A percentile compares a stretch with the other conserved stretches of the same genome.
These are phyloP conservation scores for Crocodylus rhombifer DNA, from an alignment of 2,797 vertebrate genomes.

Conservation along the genomic window DNA sequence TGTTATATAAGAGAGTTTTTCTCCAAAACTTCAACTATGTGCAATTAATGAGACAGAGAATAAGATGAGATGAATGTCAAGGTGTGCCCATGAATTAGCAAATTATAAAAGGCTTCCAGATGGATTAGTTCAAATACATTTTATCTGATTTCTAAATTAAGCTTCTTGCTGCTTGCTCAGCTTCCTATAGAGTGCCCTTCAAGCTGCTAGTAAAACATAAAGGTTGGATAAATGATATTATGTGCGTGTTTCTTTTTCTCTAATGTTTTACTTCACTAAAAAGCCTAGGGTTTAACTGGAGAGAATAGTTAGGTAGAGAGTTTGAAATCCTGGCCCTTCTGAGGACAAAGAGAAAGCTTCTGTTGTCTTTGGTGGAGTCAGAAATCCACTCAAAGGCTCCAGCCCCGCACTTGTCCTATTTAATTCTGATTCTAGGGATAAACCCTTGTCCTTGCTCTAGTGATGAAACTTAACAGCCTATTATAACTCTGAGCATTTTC, in stretches of 20 bases:
- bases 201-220: conserved; percentile 26
- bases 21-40: not conserved
- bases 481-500: not conserved
- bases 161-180: not conserved
- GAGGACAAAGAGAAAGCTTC: not conserved
- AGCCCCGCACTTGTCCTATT: not conserved
- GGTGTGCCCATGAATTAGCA: conserved; percentile 23
- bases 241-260: not conserved
- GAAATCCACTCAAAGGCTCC: conserved; percentile 1
- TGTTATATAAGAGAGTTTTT: conserved; percentile 3
- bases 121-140: not conserved
- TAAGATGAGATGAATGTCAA: not conserved
- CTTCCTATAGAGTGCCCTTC: not conserved
- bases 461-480: not conserved
- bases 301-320: not conserved
- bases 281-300: not conserved
- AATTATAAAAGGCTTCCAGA: conserved; percentile 22
- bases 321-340: not conserved
- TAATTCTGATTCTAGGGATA: not conserved
- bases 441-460: not conserved
- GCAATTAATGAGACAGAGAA: conserved; percentile 45
- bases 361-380: not conserved
- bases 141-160: conserved; percentile 44
- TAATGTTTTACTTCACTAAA: not conserved
- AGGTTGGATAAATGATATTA: not conserved